phyloP scores from a whole-genome alignment of 35 echinoderm and acorn worm species.

The Apostichopus californicus region DNA sequence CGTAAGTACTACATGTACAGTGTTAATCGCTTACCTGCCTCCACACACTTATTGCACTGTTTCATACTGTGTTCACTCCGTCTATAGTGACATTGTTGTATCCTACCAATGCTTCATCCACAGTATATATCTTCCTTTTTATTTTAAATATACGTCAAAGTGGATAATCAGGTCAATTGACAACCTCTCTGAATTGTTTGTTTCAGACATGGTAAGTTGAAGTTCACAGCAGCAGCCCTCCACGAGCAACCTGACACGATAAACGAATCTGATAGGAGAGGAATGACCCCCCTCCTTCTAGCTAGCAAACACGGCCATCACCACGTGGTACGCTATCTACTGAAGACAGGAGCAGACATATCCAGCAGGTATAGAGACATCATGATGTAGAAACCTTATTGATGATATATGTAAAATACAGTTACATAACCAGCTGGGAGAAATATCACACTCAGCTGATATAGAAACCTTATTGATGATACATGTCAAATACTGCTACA shows the following conservation, averaged over 20 bases:
- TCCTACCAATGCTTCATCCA: no score
- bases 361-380: slow-evolving; percentile 47
- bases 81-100: no score
- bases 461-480: no score
- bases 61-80: no score
- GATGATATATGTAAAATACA: no score
- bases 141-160: no score
- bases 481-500: no score
- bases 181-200: neutral
- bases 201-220: neutral
- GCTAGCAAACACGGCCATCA: slow-evolving; percentile 70
- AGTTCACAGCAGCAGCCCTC: slow-evolving; percentile 1
- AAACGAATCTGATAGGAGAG: slow-evolving; percentile 63
- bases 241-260: slow-evolving; percentile 36
- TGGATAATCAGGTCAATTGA: no score
- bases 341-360: slow-evolving; percentile 74
- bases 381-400: no score
- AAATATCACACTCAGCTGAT: no score
- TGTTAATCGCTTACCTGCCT: neutral
- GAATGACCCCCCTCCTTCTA: slow-evolving; percentile 70
- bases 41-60: neutral
- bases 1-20: neutral
- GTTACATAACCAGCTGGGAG: no score
- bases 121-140: no score
- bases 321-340: slow-evolving; percentile 57